Percentiles rank a stretch among this genome's conserved stretches.
These are phyloP conservation scores for Bufo bufo DNA, from an alignment of 2,113 vertebrate genomes.

Conservation along the genomic window DNA sequence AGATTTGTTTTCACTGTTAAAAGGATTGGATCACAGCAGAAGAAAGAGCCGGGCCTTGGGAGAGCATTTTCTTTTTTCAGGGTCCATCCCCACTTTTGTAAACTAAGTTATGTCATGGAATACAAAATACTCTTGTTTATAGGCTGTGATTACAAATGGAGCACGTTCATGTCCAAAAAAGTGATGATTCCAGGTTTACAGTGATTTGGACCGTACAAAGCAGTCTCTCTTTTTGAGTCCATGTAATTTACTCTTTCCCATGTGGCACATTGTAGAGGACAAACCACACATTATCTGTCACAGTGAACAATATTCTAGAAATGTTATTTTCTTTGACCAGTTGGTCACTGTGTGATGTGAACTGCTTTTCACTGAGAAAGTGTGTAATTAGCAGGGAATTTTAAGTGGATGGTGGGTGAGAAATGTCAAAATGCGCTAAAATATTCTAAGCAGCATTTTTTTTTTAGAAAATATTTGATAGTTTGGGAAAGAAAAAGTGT, in stretches of 20 bases:
- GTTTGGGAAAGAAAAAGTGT: not conserved
- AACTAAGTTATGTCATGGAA: not conserved
- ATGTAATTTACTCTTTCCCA: not conserved
- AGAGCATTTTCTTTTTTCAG: not conserved
- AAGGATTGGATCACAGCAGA: not conserved
- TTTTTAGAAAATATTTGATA: not conserved
- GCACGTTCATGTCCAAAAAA: not conserved
- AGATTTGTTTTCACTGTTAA: not conserved
- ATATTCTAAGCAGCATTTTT: constrained; percentile 18
- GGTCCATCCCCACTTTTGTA: not conserved
- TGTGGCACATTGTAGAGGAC: not conserved
- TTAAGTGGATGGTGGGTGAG: constrained; percentile 40
- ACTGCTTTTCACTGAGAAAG: constrained; percentile 17
- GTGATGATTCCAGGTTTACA: not conserved
- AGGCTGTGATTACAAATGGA: not conserved
- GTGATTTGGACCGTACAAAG: not conserved
- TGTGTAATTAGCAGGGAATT: constrained; percentile 42
- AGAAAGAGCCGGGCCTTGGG: not conserved
- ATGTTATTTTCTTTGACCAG: constrained; percentile 22
- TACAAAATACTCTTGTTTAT: not conserved
- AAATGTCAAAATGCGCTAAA: constrained; percentile 35
- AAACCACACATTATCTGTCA: constrained; percentile 8
- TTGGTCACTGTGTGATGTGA: constrained; percentile 22
- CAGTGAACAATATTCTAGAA: not conserved
- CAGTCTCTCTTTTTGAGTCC: not conserved